Base-by-base conservation (phyloP, 2,113 vertebrate genomes). In the Lepus timidus region DNA sequence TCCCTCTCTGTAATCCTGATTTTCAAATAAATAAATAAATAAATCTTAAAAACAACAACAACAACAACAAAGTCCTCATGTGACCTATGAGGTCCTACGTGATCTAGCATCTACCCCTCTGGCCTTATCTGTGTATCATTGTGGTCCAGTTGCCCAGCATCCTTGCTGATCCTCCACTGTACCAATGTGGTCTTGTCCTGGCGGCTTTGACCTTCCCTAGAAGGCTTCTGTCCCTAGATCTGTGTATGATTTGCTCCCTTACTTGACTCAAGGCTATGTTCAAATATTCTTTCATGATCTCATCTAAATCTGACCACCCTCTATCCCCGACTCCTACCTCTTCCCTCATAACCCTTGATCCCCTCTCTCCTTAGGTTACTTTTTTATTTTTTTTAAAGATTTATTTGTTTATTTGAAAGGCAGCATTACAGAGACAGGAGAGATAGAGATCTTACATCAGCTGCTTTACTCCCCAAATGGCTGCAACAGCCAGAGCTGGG, bases 221-320 rank as follows among this genome's bases (percentile, higher is more conserved):
- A 78, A 82, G 67, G 10, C 16, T 49, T 68, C 14, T 1, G 55
- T 8, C 39, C 62, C 29, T 20, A 81, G 39, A 55, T 75, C 76
- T 29, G 39, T 70, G 29, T 55, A 74, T 71, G n/a, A 95, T 81
- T 70, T 68, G n/a, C 29, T 84, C 58, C 67, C 58, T 91, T 36
- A 61, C 8, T 23, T 96, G 62, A 58, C 68, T 94, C 68, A 36
- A n/a, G 17, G 76, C 44, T 76, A 39, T 82, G 52, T 55, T 76
- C 52, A 71, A 65, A 68, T 52, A 73, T 4, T 85, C 29, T 65
- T 12, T 76, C 33, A 76, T 82, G 8, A 65, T 33, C 51, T 86
- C n/a, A 29, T 49, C 62, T 90, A 76, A 90, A 81, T 75, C 17
- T 27, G 27, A 62, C 27, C 55, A 58, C 17, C 36, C 36, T 8